Percentiles rank a stretch among this genome's conserved stretches.
These are phyloP conservation scores for Podargus strigoides DNA, from an alignment of 2,797 vertebrate genomes.

Conservation along the genomic window DNA sequence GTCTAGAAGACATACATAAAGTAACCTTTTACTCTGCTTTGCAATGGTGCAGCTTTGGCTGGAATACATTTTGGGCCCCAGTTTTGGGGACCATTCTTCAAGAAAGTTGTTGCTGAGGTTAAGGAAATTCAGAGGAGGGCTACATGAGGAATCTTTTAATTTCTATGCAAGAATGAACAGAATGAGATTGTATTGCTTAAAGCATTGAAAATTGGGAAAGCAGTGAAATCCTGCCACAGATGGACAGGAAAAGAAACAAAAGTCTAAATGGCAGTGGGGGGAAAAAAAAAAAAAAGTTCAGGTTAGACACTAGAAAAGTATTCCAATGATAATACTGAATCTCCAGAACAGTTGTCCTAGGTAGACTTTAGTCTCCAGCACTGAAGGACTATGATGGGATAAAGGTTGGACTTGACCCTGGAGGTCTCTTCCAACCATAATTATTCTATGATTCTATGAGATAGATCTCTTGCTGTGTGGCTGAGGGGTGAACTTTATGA, in stretches of 20 bases:
- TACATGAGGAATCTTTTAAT: not conserved
- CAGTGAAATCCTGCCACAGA: not conserved
- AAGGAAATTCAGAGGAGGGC: not conserved
- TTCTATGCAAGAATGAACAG: not conserved
- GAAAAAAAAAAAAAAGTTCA: not conserved
- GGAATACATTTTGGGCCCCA: not conserved
- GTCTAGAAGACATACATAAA: not conserved
- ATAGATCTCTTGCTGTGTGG: not conserved
- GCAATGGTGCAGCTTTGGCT: not conserved
- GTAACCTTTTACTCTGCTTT: not conserved
- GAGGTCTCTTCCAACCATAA: too few relatives aligned
- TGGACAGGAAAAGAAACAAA: not conserved
- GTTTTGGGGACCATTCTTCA: not conserved
- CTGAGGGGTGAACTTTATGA: not conserved
- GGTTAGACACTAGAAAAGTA: not conserved
- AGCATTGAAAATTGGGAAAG: not conserved
- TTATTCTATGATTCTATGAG: too few relatives aligned
- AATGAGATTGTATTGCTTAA: not conserved
- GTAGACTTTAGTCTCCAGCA: not conserved
- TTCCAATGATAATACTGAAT: not conserved
- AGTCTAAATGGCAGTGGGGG: accelerated
- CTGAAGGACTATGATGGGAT: too few relatives aligned
- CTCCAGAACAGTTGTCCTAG: not conserved
- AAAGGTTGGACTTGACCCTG: too few relatives aligned
- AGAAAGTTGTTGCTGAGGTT: not conserved